Conservation (phyloP, 2,113 vertebrate genomes). For the Ochotona curzoniae region DNA sequence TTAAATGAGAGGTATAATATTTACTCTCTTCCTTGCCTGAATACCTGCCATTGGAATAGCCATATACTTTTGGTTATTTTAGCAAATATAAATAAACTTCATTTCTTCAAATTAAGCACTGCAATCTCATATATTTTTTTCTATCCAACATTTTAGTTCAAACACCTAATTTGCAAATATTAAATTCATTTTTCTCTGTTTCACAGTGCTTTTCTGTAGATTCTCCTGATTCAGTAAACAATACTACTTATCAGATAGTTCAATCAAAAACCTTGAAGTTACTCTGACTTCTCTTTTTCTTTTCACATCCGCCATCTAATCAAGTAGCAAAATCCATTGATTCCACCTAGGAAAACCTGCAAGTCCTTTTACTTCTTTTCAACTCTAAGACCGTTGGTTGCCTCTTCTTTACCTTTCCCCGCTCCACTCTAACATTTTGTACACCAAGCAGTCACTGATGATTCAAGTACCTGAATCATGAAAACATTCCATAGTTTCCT, state of each 20-base stretch:
- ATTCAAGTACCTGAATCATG: not conserved
- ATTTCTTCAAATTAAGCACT: too few relatives aligned
- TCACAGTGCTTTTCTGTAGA: not conserved
- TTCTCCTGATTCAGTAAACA: not conserved
- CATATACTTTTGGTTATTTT: too few relatives aligned
- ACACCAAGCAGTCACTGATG: not conserved
- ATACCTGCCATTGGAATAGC: too few relatives aligned
- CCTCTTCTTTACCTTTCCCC: not conserved
- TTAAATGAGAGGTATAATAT: too few relatives aligned
- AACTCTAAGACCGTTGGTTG: not conserved
- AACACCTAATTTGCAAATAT: too few relatives aligned
- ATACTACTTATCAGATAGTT: not conserved
- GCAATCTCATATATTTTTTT: too few relatives aligned
- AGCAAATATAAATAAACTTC: too few relatives aligned
- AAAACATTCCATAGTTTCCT: not conserved
- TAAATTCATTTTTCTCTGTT: too few relatives aligned
- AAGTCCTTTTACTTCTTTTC: not conserved
- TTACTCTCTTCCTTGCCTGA: too few relatives aligned
- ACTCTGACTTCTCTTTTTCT: not conserved
- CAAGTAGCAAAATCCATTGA: not conserved
- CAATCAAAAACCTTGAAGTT: not conserved
- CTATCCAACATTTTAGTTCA: too few relatives aligned
- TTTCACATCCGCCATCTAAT: not conserved
- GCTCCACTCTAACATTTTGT: not conserved
- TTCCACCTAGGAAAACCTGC: not conserved